phyloP scores from a whole-genome alignment of 2,797 vertebrate genomes.

The Vespertilio murinus region DNA sequence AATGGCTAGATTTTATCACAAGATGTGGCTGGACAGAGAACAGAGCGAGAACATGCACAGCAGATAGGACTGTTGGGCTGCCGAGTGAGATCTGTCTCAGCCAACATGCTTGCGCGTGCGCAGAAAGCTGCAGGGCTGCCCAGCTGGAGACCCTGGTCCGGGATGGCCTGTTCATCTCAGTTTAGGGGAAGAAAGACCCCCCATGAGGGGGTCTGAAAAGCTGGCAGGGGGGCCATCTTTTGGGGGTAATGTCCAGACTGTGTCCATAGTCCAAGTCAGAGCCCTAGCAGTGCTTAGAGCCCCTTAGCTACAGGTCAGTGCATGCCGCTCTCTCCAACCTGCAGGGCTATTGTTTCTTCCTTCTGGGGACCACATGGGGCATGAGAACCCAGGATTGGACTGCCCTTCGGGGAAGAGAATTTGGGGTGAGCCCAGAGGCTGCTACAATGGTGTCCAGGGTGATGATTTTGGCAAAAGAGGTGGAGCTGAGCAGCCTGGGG shows the following conservation, averaged over 20 bases:
- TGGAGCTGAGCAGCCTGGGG: neutral
- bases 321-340: neutral
- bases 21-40: neutral
- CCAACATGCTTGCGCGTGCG: rapidly evolving
- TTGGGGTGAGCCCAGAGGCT: neutral
- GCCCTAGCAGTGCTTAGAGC: neutral
- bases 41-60: neutral
- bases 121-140: neutral
- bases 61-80: neutral
- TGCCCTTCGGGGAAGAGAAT: neutral
- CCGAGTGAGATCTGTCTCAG: neutral
- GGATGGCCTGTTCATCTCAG: neutral
- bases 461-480: neutral
- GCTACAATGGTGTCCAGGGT: neutral
- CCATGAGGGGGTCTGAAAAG: neutral
- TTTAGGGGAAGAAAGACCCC: neutral
- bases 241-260: neutral
- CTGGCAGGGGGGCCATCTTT: neutral
- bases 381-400: neutral
- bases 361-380: neutral
- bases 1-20: neutral
- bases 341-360: neutral
- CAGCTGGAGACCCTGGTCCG: neutral
- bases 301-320: neutral
- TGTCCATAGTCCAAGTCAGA: neutral